These are phyloP conservation scores for Oasisia sp. DNA, from an alignment of 2,888 invertebrate genomes.

Conservation along the genomic window DNA sequence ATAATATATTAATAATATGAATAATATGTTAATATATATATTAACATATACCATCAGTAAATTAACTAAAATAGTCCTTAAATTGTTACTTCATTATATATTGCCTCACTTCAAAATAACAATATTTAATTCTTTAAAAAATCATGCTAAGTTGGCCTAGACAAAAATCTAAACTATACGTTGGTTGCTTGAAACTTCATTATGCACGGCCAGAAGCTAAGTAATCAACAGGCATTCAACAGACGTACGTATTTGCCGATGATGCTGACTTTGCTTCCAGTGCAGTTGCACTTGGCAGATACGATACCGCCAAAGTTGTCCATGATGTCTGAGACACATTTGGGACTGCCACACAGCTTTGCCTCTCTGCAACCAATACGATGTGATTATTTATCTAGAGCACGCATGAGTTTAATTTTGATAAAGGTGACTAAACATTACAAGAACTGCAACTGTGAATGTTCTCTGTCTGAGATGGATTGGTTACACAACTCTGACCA, in stretches of 20 bases:
- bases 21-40: too few relatives aligned
- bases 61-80: too few relatives aligned
- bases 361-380: conserved; percentile 74
- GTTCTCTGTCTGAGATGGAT: background rate
- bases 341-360: conserved; percentile 81
- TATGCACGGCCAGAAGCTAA: background rate
- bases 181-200: too few relatives aligned
- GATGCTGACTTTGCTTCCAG: conserved; percentile 85
- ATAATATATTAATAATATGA: too few relatives aligned
- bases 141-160: background rate
- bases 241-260: conserved; percentile 78
- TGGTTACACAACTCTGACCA: background rate
- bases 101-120: too few relatives aligned
- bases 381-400: background rate
- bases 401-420: background rate
- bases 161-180: background rate
- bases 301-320: conserved; percentile 90
- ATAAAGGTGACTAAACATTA: too few relatives aligned
- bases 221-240: background rate
- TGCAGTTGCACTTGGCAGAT: conserved; percentile 84
- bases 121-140: background rate
- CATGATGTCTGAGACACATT: conserved; percentile 83
- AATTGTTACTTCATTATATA: too few relatives aligned
- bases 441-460: background rate
- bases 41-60: too few relatives aligned